Percentiles rank a stretch among this genome's conserved stretches.
Evolutionary conservation across 2,113 vertebrate genomes (phyloP).

Genomic region (Chlorodrepanis virens): DNA sequence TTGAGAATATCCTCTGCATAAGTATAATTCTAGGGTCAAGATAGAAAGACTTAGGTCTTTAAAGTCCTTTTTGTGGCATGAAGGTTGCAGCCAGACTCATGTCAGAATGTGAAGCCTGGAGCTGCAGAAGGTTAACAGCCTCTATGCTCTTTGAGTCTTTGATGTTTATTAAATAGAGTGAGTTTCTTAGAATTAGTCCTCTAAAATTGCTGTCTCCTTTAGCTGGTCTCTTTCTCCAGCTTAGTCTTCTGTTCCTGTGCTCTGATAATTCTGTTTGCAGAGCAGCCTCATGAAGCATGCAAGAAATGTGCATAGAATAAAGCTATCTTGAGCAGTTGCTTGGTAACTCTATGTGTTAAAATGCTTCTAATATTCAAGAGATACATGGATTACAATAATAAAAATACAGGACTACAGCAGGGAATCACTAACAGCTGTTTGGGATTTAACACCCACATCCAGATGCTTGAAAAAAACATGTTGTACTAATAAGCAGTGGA

Average conservation of each 20-base stretch:
- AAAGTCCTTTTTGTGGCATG: background rate
- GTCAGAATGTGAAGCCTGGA: background rate
- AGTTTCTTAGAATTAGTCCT: background rate
- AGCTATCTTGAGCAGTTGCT: constrained; percentile 27
- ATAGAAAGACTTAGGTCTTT: background rate
- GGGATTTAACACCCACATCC: constrained; percentile 36
- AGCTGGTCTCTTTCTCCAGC: background rate
- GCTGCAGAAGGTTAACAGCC: background rate
- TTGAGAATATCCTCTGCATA: background rate
- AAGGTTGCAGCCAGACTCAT: background rate
- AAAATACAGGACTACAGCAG: constrained; percentile 13
- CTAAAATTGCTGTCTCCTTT: background rate
- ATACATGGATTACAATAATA: constrained; percentile 15
- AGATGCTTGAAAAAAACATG: constrained; percentile 21
- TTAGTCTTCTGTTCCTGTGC: background rate
- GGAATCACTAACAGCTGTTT: constrained; percentile 45
- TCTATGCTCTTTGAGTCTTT: background rate
- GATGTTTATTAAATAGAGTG: background rate
- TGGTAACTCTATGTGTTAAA: constrained; percentile 35
- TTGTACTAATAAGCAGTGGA: constrained; percentile 10
- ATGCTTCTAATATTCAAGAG: constrained; percentile 21
- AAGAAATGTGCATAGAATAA: background rate
- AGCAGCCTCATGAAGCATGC: background rate
- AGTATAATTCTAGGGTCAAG: background rate
- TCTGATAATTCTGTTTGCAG: constrained; percentile 6